Evolutionary conservation across 2,888 invertebrate genomes (phyloP), one percentile per base, ranked within the genome.

Genomic region (Xestia c-nigrum): DNA sequence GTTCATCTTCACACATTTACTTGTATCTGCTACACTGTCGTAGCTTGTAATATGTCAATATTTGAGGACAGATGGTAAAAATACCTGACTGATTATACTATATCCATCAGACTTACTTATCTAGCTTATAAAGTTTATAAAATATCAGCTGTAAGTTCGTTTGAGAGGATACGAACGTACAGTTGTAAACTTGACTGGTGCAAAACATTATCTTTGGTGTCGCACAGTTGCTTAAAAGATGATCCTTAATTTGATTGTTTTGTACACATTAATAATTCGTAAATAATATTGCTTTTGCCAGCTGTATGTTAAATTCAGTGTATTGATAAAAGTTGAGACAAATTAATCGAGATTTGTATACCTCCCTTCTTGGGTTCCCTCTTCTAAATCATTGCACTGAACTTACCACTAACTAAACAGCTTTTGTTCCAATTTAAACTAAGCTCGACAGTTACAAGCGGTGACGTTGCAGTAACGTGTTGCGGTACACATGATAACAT

Each of bases 401-500:
- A 69, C 55, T 72, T 21, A 65, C 31, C n/a, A 2, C 4, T 10
- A 40, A 19, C 7, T 71, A 24, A 72, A 50, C 38, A 24, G 4
- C 7, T 43, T 5, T 59, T 40, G 38, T 65, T 24, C 1, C 5
- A 5, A 61, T 24, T 5, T n/a, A 16, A 63, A 31, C 5, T 73
- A 61, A 76, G 57, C 61, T 74, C 74, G 72, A 69, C 61, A 68
- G 52, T 79, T 87, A 85, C 84, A 85, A 88, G 83, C 78, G 75
- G 81, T 86, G 88, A 84, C 55, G 72, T 75, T 69, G 70, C 64
- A 74, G 78, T 77, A 73, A 76, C 59, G 67, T 65, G 73, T 84
- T 83, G 73, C 80, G 81, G 80, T 83, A 78, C 76, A 88, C 91
- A 93, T 92, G 86, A 93, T 95, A 95, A 95, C 95, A 95, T 96